phyloP scores from a whole-genome alignment of 2,888 invertebrate species.

The Erannis defoliaria region DNA sequence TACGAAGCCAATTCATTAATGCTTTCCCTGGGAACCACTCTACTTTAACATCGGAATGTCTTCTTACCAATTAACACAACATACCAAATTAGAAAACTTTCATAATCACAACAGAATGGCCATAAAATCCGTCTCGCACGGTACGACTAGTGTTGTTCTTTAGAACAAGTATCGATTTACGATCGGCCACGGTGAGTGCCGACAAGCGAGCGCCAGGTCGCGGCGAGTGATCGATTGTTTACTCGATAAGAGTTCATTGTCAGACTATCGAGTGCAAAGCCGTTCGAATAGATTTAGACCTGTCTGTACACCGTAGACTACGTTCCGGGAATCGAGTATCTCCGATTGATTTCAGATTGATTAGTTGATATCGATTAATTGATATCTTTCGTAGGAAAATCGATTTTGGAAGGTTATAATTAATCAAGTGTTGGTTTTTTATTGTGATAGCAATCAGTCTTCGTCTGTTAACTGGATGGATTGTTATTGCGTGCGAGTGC shows the following conservation, averaged over 20 bases:
- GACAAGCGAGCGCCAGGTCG: conserved; percentile 78
- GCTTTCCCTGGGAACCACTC: conserved; percentile 22
- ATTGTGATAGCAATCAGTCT: conserved; percentile 41
- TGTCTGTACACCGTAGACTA: conserved; percentile 60
- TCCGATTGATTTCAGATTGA: conserved; percentile 54
- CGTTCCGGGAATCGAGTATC: conserved; percentile 65
- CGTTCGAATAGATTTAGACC: conserved; percentile 77
- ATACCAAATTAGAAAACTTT: conserved; percentile 56
- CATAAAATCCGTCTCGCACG: conserved; percentile 72
- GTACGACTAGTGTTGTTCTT: conserved; percentile 69
- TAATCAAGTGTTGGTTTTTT: conserved; percentile 37
- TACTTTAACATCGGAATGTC: conserved; percentile 30
- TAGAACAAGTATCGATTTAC: conserved; percentile 74
- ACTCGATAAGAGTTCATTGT: conserved; percentile 83
- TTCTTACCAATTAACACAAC: conserved; percentile 50
- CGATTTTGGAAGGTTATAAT: conserved; percentile 24
- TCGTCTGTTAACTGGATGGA: conserved; percentile 34
- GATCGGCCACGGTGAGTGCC: conserved; percentile 71
- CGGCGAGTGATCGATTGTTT: conserved; percentile 80
- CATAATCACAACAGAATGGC: conserved; percentile 68
- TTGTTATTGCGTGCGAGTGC: conserved; percentile 49
- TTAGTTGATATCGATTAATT: conserved; percentile 34
- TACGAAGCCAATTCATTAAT: conserved; percentile 18
- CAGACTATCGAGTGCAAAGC: conserved; percentile 78
- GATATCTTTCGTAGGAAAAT: conserved; percentile 28